phyloP scores from a whole-genome alignment of 92 coral and sea anemone species.

The Nematostella vectensis region DNA sequence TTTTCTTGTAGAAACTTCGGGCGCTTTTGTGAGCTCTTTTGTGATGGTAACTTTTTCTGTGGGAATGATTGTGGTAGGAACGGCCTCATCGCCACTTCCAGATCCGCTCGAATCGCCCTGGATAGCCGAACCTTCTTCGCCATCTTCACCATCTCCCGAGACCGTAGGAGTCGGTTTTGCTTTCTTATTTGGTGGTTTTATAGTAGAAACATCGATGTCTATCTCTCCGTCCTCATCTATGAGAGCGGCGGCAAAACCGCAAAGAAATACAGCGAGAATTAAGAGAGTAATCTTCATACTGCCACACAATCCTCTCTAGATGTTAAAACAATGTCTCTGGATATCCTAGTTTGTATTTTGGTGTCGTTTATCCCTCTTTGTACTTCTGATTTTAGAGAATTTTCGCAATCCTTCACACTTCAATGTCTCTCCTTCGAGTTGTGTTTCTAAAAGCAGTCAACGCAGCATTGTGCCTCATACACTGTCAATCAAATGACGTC shows the following conservation, averaged over 20 bases:
- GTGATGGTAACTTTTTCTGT: neutral
- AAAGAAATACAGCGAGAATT: slow-evolving; percentile 28
- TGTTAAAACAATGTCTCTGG: too few species aligned
- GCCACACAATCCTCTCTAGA: slow-evolving; percentile 9
- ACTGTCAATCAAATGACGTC: slow-evolving; percentile 87
- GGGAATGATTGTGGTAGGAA: neutral
- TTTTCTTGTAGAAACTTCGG: neutral
- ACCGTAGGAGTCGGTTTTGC: slow-evolving; percentile 7
- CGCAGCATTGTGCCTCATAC: slow-evolving; percentile 23
- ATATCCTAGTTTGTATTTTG: slow-evolving; percentile 1
- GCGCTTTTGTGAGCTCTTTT: neutral
- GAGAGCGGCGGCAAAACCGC: slow-evolving; percentile 35
- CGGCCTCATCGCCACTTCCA: slow-evolving; percentile 23
- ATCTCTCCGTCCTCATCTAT: slow-evolving; percentile 22
- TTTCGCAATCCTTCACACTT: neutral
- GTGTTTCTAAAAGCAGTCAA: slow-evolving; percentile 21
- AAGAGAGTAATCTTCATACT: slow-evolving; percentile 36
- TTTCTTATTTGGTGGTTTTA: slow-evolving; percentile 14
- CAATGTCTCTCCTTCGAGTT: neutral
- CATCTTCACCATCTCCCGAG: slow-evolving; percentile 56
- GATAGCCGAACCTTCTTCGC: slow-evolving; percentile 36
- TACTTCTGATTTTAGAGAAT: neutral
- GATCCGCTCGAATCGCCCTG: slow-evolving; percentile 40
- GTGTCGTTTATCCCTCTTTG: neutral
- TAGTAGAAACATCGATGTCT: slow-evolving; percentile 36